A percentile compares a stretch with the other conserved stretches of the same genome.
phyloP scores from a whole-genome alignment of 2,888 invertebrate species.

The Andrena hattorfiana region DNA sequence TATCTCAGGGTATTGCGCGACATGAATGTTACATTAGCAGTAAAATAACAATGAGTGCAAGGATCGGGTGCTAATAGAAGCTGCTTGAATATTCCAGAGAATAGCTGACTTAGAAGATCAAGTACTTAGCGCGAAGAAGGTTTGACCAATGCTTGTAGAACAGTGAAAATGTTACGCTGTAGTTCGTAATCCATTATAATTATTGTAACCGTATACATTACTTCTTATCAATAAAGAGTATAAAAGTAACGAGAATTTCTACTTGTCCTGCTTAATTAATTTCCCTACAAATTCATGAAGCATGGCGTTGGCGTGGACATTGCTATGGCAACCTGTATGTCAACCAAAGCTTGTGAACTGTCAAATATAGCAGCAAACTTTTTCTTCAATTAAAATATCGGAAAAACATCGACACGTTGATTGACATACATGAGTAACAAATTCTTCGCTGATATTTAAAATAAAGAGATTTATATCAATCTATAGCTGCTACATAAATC shows the following conservation, averaged over 20 bases:
- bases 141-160: constrained; percentile 23
- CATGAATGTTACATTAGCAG: background rate
- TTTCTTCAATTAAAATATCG: background rate
- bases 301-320: constrained; percentile 34
- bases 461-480: background rate
- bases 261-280: background rate
- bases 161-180: constrained; percentile 27
- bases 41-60: background rate
- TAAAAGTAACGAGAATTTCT: background rate
- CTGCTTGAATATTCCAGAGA: constrained; percentile 63
- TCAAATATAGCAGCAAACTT: constrained; percentile 15
- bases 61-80: background rate
- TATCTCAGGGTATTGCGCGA: constrained; percentile 70
- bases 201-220: constrained; percentile 30
- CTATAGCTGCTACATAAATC: background rate
- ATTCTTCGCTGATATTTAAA: background rate
- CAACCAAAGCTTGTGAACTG: constrained; percentile 35
- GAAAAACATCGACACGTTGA: background rate
- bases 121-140: constrained; percentile 59
- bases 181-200: constrained; percentile 29
- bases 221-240: constrained; percentile 36
- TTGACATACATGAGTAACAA: background rate
- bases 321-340: constrained; percentile 57
- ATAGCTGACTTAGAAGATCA: constrained; percentile 70
- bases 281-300: background rate